Conservation (phyloP, 1,140 invertebrate species). For the Acromyrmex charruanus region DNA sequence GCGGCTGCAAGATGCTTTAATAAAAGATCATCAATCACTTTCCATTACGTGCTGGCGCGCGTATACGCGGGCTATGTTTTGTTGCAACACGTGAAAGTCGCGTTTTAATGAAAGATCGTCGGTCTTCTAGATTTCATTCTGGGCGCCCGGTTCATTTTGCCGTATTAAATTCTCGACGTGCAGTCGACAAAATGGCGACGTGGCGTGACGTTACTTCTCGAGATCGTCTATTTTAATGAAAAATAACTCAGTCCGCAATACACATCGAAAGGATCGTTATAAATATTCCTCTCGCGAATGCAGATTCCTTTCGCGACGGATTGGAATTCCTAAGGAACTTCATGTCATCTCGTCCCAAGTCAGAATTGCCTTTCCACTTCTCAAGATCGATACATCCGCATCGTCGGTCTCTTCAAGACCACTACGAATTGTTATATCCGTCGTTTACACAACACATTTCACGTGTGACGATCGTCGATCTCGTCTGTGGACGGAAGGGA, state of each 20-base stretch:
- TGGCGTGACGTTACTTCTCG: constrained; percentile 24
- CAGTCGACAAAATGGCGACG: constrained; percentile 53
- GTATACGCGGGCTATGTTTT: constrained; percentile 24
- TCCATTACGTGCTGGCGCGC: constrained; percentile 26
- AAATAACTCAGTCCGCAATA: background rate
- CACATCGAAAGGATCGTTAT: background rate
- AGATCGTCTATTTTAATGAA: constrained; percentile 15
- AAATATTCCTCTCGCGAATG: background rate
- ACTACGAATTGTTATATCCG: constrained; percentile 11
- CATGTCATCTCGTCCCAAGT: background rate
- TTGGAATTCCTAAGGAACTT: background rate
- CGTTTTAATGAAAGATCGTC: constrained; percentile 63
- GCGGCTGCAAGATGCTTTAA: constrained; percentile 43
- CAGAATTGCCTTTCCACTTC: background rate
- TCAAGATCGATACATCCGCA: background rate
- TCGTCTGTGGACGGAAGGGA: background rate
- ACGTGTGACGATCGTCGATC: constrained; percentile 12
- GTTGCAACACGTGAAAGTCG: constrained; percentile 52
- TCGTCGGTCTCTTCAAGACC: background rate
- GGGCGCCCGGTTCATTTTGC: constrained; percentile 17
- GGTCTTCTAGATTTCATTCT: constrained; percentile 47
- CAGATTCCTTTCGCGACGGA: background rate
- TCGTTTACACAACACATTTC: constrained; percentile 25
- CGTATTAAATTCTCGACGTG: constrained; percentile 48
- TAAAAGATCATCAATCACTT: constrained; percentile 54